Conservation (phyloP, 2,797 vertebrate species). For the Darevskia nairensis region DNA sequence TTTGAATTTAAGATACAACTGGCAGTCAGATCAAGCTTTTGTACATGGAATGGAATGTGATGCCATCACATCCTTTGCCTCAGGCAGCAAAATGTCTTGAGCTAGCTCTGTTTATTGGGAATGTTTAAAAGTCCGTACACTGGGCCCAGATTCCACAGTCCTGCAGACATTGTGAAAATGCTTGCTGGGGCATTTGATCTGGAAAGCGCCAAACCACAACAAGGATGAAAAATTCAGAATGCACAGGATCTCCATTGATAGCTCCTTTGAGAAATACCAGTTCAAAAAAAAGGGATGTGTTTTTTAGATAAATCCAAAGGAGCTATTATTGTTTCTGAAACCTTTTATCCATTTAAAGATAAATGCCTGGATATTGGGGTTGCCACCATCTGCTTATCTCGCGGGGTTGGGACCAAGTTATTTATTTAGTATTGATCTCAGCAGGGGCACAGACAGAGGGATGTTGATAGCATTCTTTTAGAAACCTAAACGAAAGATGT, state of each 20-base stretch:
- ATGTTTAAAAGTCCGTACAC: conserved; percentile 39
- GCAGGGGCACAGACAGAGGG: conserved; percentile 14
- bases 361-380: conserved; percentile 32
- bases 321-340: conserved; percentile 45
- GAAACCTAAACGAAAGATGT: conserved; percentile 44
- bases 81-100: too few relatives aligned
- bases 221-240: conserved; percentile 12
- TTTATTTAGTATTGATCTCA: conserved; percentile 52
- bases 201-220: background rate
- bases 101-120: conserved; percentile 27
- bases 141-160: background rate
- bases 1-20: too few relatives aligned
- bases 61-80: too few relatives aligned
- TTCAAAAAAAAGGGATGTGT: background rate
- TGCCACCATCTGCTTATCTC: conserved; percentile 31
- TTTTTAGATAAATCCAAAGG: conserved; percentile 31
- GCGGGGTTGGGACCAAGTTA: conserved; percentile 1
- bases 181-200: background rate
- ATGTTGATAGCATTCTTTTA: conserved; percentile 45
- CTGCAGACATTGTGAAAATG: conserved; percentile 12
- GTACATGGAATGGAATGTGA: too few relatives aligned
- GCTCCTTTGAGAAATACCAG: background rate
- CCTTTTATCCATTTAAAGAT: conserved; percentile 43
- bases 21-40: too few relatives aligned
- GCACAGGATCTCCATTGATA: background rate